Evolutionary conservation across 2,888 invertebrate species (phyloP).

Genomic region (Labia minor): DNA sequence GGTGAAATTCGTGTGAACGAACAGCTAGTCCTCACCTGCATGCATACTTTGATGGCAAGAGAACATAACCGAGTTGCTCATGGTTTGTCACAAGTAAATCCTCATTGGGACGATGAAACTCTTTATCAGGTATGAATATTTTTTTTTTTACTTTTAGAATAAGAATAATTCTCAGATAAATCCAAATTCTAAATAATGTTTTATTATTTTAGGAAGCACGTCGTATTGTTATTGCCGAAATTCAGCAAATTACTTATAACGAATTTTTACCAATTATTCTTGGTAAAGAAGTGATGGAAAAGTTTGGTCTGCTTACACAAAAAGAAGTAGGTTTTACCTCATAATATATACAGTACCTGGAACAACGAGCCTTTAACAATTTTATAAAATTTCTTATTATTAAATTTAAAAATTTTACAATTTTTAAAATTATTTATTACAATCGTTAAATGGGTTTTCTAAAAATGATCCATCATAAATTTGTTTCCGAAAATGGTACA

Average conservation of each 20-base stretch:
- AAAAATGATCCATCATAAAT: too few species aligned
- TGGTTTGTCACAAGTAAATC: conserved; percentile 65
- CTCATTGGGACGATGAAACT: conserved; percentile 89
- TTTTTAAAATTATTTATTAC: too few species aligned
- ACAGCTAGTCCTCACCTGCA: conserved; percentile 76
- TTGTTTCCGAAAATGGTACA: too few species aligned
- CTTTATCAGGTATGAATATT: conserved; percentile 60
- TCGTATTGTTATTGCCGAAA: conserved; percentile 71
- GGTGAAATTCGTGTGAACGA: conserved; percentile 89
- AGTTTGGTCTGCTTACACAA: conserved; percentile 71
- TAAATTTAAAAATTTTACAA: too few species aligned
- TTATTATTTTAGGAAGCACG: conserved; percentile 51
- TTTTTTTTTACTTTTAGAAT: too few species aligned
- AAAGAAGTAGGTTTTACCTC: conserved; percentile 52
- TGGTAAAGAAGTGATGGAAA: conserved; percentile 84
- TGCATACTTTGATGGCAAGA: conserved; percentile 83
- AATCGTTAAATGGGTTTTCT: too few species aligned
- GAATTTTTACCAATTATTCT: conserved; percentile 80
- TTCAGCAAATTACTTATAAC: conserved; percentile 83
- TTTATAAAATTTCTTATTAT: too few species aligned
- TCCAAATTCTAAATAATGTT: too few species aligned
- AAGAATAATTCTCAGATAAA: too few species aligned
- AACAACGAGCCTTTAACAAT: conserved; percentile 13
- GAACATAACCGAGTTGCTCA: conserved; percentile 82
- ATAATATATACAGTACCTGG: conserved; percentile 13